These are phyloP conservation scores for Drosophila eugracilis DNA, from an alignment of 1,140 invertebrate genomes.

Conservation along the genomic window DNA sequence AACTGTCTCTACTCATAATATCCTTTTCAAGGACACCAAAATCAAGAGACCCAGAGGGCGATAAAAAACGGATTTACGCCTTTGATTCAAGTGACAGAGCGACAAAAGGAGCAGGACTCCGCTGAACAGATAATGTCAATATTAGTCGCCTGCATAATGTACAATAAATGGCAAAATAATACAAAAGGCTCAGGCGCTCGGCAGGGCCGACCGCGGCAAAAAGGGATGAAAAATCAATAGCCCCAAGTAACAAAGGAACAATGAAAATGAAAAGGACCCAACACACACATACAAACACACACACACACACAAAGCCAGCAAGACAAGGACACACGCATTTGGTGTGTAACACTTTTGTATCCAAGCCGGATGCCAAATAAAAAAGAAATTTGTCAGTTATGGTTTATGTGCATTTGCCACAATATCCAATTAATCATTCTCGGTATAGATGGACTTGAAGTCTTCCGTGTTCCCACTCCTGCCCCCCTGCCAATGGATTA, in stretches of 20 bases:
- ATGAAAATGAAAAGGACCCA: constrained; percentile 53
- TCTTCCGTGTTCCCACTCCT: background rate
- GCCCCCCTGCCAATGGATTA: constrained; percentile 15
- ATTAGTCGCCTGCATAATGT: constrained; percentile 84
- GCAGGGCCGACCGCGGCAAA: constrained; percentile 43
- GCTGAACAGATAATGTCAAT: constrained; percentile 82
- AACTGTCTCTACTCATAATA: too few relatives aligned
- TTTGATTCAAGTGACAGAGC: constrained; percentile 59
- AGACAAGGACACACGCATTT: constrained; percentile 12
- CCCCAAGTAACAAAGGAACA: constrained; percentile 56
- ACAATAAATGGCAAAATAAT: constrained; percentile 84
- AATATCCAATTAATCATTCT: constrained; percentile 51
- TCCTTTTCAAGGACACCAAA: constrained; percentile 5
- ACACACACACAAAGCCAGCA: constrained; percentile 21
- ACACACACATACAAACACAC: constrained; percentile 7
- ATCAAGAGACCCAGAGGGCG: constrained; percentile 5
- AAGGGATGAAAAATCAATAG: constrained; percentile 76
- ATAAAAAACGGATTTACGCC: constrained; percentile 71
- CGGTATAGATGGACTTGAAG: constrained; percentile 23
- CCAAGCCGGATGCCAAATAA: constrained; percentile 80
- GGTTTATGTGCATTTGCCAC: constrained; percentile 58
- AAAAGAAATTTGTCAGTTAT: constrained; percentile 84
- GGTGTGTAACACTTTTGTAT: constrained; percentile 67
- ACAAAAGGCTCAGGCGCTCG: constrained; percentile 59
- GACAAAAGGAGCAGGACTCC: constrained; percentile 38